Conservation (phyloP, 2,797 vertebrate species). For the Cheracebus regulus region DNA sequence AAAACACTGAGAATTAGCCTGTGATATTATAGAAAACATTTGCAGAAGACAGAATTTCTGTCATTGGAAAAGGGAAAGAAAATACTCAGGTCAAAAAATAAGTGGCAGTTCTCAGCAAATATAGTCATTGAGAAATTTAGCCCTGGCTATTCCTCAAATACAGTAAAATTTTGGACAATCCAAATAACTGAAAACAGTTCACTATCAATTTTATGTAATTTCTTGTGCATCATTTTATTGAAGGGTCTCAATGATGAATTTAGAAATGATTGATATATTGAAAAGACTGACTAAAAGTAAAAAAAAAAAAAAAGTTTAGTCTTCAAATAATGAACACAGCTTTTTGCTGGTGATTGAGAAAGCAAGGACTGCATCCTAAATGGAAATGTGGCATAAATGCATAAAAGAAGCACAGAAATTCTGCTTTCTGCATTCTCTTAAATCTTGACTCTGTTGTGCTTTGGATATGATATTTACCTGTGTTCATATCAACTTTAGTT, state of each 20-base stretch:
- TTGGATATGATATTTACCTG: background rate
- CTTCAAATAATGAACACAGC: background rate
- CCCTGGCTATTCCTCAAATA: background rate
- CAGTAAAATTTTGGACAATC: background rate
- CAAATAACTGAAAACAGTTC: background rate
- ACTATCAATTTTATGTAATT: background rate
- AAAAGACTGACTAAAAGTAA: background rate
- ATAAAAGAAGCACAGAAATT: background rate
- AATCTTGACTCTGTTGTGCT: background rate
- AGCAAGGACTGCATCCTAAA: background rate
- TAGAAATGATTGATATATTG: background rate
- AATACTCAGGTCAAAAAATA: background rate
- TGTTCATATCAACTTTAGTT: background rate
- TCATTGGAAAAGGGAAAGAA: background rate
- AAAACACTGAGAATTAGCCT: background rate
- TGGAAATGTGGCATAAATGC: accelerated
- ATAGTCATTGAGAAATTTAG: background rate
- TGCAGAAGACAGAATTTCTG: background rate
- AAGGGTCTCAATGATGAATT: background rate
- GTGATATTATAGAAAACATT: background rate
- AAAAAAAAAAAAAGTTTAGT: background rate
- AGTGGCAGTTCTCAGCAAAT: background rate
- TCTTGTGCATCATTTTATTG: background rate
- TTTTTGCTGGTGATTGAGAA: background rate
- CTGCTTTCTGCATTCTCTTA: background rate